Conservation (phyloP, 2,113 vertebrate genomes). For the Ciconia stormi region DNA sequence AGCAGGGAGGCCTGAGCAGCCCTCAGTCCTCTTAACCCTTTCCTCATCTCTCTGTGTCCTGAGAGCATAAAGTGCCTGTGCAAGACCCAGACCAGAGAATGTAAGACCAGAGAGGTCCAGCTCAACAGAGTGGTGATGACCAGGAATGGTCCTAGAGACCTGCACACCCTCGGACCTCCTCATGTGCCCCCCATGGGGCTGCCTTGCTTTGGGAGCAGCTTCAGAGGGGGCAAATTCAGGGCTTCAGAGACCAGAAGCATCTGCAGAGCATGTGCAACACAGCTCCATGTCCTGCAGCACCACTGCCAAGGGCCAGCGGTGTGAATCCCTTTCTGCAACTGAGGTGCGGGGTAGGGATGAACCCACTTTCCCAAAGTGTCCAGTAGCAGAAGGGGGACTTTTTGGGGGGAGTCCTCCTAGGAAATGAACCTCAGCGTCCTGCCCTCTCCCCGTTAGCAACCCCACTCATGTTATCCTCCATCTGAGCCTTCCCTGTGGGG, state of each 20-base stretch:
- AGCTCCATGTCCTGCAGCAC: background rate
- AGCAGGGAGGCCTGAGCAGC: background rate
- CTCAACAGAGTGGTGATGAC: background rate
- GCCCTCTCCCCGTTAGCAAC: background rate
- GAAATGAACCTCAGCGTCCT: background rate
- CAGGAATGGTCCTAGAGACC: background rate
- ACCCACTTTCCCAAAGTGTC: background rate
- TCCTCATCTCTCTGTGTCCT: background rate
- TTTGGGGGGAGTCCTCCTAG: fast-evolving
- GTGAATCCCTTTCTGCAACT: background rate
- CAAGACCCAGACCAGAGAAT: background rate
- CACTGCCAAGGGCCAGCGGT: fast-evolving
- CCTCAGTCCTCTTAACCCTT: background rate
- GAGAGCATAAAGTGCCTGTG: fast-evolving
- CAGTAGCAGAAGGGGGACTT: background rate
- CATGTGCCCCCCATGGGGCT: fast-evolving
- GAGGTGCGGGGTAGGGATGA: background rate
- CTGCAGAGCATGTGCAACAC: background rate
- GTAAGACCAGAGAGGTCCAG: too few relatives aligned
- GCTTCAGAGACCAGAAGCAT: fast-evolving
- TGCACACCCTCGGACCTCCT: background rate
- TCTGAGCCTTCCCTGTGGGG: fast-evolving
- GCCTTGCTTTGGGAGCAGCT: background rate
- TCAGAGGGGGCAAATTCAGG: background rate
- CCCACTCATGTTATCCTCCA: background rate